These are phyloP conservation scores for Xanthia icteritia DNA, from an alignment of 2,888 invertebrate genomes.

Conservation along the genomic window DNA sequence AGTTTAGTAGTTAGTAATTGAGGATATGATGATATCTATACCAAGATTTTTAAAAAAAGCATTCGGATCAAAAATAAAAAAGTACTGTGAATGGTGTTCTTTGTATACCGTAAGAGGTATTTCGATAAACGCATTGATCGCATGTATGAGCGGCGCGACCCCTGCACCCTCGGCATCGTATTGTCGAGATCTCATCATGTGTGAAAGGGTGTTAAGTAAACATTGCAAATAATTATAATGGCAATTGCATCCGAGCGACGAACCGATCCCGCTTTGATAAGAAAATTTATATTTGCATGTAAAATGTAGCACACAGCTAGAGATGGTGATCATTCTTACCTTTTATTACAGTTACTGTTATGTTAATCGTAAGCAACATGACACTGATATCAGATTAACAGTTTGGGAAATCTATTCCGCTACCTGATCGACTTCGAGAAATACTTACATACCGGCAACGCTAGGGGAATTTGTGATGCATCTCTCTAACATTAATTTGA, in stretches of 20 bases:
- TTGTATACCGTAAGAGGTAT: constrained; percentile 76
- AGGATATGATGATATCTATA: neutral
- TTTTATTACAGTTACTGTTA: constrained; percentile 85
- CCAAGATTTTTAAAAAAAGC: constrained; percentile 1
- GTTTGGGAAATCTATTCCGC: constrained; percentile 78
- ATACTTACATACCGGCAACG: constrained; percentile 31
- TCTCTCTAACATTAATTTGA: constrained; percentile 1
- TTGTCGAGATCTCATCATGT: constrained; percentile 89
- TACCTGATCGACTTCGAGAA: constrained; percentile 68
- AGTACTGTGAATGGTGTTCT: constrained; percentile 55
- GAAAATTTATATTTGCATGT: constrained; percentile 87
- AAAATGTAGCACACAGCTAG: constrained; percentile 80
- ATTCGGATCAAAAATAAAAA: constrained; percentile 47
- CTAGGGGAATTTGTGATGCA: constrained; percentile 27
- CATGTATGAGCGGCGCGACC: constrained; percentile 62
- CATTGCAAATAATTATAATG: constrained; percentile 91
- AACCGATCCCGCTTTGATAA: constrained; percentile 84
- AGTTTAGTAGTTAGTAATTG: too few relatives aligned
- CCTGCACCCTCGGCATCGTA: constrained; percentile 75
- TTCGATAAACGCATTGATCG: constrained; percentile 76
- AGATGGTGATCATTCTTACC: constrained; percentile 82
- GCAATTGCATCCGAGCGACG: constrained; percentile 85
- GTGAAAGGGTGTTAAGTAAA: constrained; percentile 91
- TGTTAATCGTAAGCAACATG: constrained; percentile 87
- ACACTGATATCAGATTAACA: constrained; percentile 89